phyloP scores from a whole-genome alignment of 2,797 vertebrate species.

The Hydrolagus colliei region DNA sequence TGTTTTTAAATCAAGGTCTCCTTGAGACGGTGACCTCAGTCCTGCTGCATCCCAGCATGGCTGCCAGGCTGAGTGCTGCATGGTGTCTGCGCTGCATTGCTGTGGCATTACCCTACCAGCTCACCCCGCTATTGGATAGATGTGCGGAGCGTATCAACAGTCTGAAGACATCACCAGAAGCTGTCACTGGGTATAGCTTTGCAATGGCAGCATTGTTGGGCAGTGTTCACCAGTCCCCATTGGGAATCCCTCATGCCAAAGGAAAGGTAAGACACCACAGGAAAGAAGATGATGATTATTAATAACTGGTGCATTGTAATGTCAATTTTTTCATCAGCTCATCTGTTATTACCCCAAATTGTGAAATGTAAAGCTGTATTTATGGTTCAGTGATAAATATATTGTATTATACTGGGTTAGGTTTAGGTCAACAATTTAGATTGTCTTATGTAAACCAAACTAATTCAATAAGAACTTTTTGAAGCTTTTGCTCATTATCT shows the following conservation, averaged over 20 bases:
- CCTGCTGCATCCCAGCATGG: conserved; percentile 95
- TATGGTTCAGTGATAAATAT: no score
- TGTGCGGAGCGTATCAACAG: conserved; percentile 92
- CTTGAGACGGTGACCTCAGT: conserved; percentile 92
- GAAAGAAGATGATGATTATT: no score
- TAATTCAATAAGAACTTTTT: no score
- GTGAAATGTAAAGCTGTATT: no score
- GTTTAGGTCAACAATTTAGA: no score
- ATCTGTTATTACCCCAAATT: no score
- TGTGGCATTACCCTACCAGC: conserved; percentile 86
- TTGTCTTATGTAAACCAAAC: no score
- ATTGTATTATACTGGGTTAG: no score
- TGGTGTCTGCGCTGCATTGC: conserved; percentile 94
- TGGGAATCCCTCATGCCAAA: conserved; percentile 93
- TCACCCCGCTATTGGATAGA: conserved; percentile 85
- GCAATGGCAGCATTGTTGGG: conserved; percentile 93
- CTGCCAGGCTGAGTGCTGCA: conserved; percentile 84
- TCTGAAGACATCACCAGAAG: conserved; percentile 91
- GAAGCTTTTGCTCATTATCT: no score
- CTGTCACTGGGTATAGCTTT: conserved; percentile 96
- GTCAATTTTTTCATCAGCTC: no score
- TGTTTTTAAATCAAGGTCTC: conserved; percentile 62
- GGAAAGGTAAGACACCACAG: conserved; percentile 72
- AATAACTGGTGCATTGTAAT: no score
- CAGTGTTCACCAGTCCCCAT: conserved; percentile 88